Evolutionary conservation across 2,888 invertebrate genomes (phyloP).

Genomic region (Schrankia costaestrigalis): DNA sequence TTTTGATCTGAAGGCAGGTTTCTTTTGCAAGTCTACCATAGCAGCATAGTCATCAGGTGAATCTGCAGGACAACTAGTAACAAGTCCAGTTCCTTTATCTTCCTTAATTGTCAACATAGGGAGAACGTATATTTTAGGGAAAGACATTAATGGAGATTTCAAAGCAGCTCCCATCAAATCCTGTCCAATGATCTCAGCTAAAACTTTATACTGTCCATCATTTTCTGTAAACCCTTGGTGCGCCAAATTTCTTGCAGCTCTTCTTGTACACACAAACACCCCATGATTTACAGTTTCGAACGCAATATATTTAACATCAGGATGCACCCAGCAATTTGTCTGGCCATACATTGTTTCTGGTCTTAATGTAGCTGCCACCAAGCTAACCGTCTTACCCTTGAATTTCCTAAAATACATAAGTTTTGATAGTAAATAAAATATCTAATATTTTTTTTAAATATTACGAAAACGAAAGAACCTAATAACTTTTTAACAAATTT

Average conservation of each 20-base stretch:
- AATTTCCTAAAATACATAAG: conserved; percentile 68
- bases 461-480: too few relatives aligned
- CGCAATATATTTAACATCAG: conserved; percentile 96
- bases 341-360: conserved; percentile 99
- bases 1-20: conserved; percentile 94
- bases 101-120: conserved; percentile 99
- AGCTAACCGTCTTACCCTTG: conserved; percentile 82
- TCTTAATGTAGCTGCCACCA: conserved; percentile 98
- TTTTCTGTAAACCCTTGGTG: conserved; percentile 94
- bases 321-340: conserved; percentile 99
- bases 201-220: conserved; percentile 88
- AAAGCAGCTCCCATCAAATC: conserved; percentile 92
- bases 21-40: conserved; percentile 95
- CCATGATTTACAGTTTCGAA: conserved; percentile 87
- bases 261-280: conserved; percentile 91
- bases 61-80: conserved; percentile 98
- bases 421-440: too few relatives aligned
- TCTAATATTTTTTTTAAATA: too few relatives aligned
- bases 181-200: conserved; percentile 85
- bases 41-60: conserved; percentile 99
- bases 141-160: conserved; percentile 91
- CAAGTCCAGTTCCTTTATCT: conserved; percentile 98
- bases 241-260: conserved; percentile 97
- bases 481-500: too few relatives aligned
- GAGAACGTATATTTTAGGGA: conserved; percentile 92